Evolutionary conservation across 1,140 invertebrate genomes (phyloP).

Genomic region (Oreohelix idahoensis): DNA sequence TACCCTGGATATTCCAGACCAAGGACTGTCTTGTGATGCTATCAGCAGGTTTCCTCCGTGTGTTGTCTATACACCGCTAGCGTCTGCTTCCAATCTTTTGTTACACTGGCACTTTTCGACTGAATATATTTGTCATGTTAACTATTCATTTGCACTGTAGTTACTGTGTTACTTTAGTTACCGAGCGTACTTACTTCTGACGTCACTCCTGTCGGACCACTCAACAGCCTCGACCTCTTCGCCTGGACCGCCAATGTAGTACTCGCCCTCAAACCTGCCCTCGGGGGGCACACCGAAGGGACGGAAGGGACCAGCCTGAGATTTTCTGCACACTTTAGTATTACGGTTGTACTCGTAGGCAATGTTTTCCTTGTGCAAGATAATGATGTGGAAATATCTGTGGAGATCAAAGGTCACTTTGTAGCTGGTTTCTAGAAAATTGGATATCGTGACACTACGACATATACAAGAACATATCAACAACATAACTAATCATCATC

Average conservation of each 20-base stretch:
- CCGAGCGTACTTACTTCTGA: conserved; percentile 21
- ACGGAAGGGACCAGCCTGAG: conserved; percentile 44
- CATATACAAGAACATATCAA: too few relatives aligned
- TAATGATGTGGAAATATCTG: conserved; percentile 34
- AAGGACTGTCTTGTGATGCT: too few relatives aligned
- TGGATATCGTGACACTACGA: too few relatives aligned
- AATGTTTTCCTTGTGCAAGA: conserved; percentile 46
- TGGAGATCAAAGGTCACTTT: neutral
- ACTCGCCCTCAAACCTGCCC: conserved; percentile 57
- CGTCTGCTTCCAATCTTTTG: too few relatives aligned
- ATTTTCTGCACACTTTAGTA: conserved; percentile 47
- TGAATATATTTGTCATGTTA: too few relatives aligned
- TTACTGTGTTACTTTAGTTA: neutral
- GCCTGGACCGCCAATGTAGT: conserved; percentile 54
- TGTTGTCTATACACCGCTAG: too few relatives aligned
- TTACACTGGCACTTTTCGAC: too few relatives aligned
- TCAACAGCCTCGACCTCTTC: conserved; percentile 50
- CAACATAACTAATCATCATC: too few relatives aligned
- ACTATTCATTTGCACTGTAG: too few relatives aligned
- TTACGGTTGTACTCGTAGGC: conserved; percentile 47
- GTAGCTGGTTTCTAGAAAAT: too few relatives aligned
- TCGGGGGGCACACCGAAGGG: conserved; percentile 51
- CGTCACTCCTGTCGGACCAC: conserved; percentile 55
- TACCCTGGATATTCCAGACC: too few relatives aligned
- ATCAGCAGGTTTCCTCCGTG: too few relatives aligned